Percentiles rank a stretch among this genome's conserved stretches.
phyloP scores from a whole-genome alignment of 1,140 invertebrate genomes.

The Eulimnadia texana region DNA sequence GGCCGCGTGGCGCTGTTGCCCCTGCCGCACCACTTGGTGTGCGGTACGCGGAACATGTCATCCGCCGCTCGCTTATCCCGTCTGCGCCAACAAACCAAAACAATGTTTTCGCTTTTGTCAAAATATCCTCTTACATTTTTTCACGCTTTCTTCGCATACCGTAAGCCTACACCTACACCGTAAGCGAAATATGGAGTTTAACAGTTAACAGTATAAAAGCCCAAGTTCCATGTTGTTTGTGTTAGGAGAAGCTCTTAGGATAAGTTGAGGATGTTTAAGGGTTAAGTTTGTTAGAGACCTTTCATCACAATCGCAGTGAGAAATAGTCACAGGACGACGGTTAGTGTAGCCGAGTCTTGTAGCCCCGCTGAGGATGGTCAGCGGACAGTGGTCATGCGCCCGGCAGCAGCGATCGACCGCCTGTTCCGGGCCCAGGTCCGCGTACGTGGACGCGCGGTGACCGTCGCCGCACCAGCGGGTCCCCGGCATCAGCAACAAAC shows the following conservation, averaged over 20 bases:
- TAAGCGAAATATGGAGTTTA: no score
- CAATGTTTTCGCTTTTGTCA: neutral
- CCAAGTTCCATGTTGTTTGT: neutral
- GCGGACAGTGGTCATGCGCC: conserved; percentile 52
- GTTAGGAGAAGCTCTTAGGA: no score
- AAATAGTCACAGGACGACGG: conserved; percentile 63
- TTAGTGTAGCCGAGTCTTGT: conserved; percentile 59
- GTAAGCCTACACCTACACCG: no score
- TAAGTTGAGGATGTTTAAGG: no score
- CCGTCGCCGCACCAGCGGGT: conserved; percentile 61
- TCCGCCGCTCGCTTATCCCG: conserved; percentile 34
- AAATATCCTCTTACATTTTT: no score
- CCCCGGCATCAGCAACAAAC: conserved; percentile 23
- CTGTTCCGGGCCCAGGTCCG: conserved; percentile 47
- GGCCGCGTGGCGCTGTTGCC: conserved; percentile 57
- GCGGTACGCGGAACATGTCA: conserved; percentile 53
- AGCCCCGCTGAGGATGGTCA: conserved; percentile 50
- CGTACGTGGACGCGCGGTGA: conserved; percentile 45
- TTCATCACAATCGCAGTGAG: conserved; percentile 69
- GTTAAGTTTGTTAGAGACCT: conserved; percentile 37
- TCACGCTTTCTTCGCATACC: no score
- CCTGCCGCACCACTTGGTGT: conserved; percentile 76
- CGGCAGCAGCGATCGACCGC: conserved; percentile 62
- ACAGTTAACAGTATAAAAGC: no score
- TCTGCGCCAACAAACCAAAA: neutral